Conservation (phyloP, 2,888 invertebrate genomes). For the Nemurella pictetii region DNA sequence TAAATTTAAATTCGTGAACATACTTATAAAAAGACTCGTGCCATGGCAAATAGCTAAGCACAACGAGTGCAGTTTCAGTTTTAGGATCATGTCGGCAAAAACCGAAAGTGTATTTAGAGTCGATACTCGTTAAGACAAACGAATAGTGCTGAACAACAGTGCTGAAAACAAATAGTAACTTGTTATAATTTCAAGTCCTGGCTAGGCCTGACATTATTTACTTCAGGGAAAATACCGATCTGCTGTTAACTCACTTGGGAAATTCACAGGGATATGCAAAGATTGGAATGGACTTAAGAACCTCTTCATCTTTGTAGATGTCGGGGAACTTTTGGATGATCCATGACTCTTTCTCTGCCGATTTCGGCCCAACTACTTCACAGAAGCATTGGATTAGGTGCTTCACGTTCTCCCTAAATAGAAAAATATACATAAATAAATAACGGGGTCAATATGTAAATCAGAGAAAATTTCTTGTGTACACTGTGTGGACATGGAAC, state of each 20-base stretch:
- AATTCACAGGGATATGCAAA: constrained; percentile 88
- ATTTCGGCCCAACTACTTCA: constrained; percentile 70
- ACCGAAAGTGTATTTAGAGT: constrained; percentile 96
- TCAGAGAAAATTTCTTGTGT: constrained; percentile 12
- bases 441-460: constrained; percentile 22
- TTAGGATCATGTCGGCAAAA: constrained; percentile 95
- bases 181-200: constrained; percentile 36
- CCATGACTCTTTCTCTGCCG: constrained; percentile 65
- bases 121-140: constrained; percentile 92
- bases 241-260: constrained; percentile 65
- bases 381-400: constrained; percentile 82
- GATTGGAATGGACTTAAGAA: constrained; percentile 83
- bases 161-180: constrained; percentile 59
- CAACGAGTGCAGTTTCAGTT: constrained; percentile 79
- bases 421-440: constrained; percentile 40
- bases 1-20: constrained; percentile 49
- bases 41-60: constrained; percentile 92
- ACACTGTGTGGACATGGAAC: neutral
- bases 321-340: constrained; percentile 86
- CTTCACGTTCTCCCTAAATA: constrained; percentile 74
- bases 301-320: constrained; percentile 78
- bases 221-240: neutral
- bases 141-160: constrained; percentile 91
- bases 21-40: constrained; percentile 94
- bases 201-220: neutral